phyloP scores from a whole-genome alignment of 2,113 vertebrate genomes.

The Salvelinus sp. region DNA sequence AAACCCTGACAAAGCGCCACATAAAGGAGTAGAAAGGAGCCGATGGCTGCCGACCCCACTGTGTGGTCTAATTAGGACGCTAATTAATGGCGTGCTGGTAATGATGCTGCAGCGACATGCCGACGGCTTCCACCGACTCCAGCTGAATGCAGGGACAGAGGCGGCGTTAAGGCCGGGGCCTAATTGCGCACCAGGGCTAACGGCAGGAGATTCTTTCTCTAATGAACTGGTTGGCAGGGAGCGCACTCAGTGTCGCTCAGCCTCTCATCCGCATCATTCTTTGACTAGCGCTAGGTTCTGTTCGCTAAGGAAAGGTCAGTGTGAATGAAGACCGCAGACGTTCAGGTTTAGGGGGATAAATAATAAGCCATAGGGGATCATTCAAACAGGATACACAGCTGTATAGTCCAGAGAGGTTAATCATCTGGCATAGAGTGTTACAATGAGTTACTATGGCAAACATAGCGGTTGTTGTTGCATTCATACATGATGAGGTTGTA shows the following conservation, averaged over 20 bases:
- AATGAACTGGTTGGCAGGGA: constrained; percentile 90
- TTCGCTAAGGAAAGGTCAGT: constrained; percentile 66
- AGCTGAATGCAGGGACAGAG: constrained; percentile 75
- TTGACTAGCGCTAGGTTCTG: constrained; percentile 35
- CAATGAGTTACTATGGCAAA: not conserved
- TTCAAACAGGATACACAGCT: constrained; percentile 16
- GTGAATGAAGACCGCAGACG: constrained; percentile 45
- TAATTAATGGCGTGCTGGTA: constrained; percentile 87
- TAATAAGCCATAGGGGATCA: constrained; percentile 36
- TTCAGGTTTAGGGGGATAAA: constrained; percentile 38
- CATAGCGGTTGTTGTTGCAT: not conserved
- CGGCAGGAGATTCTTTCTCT: constrained; percentile 82
- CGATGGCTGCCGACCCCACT: constrained; percentile 37
- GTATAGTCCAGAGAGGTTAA: constrained; percentile 20
- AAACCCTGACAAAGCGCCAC: constrained; percentile 49
- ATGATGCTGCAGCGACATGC: constrained; percentile 78
- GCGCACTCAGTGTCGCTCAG: constrained; percentile 70
- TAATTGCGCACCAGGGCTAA: constrained; percentile 81
- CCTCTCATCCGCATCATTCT: constrained; percentile 57
- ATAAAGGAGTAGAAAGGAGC: constrained; percentile 45
- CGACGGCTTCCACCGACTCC: constrained; percentile 79
- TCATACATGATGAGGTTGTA: not conserved
- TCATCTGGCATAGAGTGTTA: constrained; percentile 1
- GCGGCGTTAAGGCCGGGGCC: constrained; percentile 55
- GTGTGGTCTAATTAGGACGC: constrained; percentile 82